A percentile compares a stretch with the other conserved stretches of the same genome.
Evolutionary conservation across 1,140 invertebrate species (phyloP).

Genomic region (Neoseiulus cucumeris): DNA sequence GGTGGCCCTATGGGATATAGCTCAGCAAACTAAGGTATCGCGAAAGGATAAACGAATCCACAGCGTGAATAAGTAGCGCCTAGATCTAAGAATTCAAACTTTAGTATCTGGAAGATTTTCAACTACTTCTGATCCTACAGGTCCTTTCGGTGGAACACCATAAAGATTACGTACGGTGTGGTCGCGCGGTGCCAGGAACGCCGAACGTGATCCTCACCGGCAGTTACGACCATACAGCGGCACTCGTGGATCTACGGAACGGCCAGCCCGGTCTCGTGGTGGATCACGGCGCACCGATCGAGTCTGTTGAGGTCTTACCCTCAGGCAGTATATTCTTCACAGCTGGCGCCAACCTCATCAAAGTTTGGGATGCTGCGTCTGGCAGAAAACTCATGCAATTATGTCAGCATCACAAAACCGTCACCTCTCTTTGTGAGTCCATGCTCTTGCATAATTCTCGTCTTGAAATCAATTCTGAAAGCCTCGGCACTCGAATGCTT

Average conservation of each 20-base stretch:
- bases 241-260: constrained; percentile 64
- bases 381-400: constrained; percentile 58
- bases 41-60: too few species aligned
- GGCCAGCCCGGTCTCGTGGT: constrained; percentile 44
- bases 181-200: constrained; percentile 15
- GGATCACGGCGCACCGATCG: constrained; percentile 72
- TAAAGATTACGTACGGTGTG: constrained; percentile 28
- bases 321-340: constrained; percentile 72
- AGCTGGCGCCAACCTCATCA: constrained; percentile 72
- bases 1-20: constrained; percentile 70
- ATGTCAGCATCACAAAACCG: constrained; percentile 75
- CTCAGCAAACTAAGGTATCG: constrained; percentile 49
- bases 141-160: neutral
- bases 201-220: constrained; percentile 33
- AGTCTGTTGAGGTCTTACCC: constrained; percentile 68
- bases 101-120: neutral
- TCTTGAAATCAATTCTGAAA: too few species aligned
- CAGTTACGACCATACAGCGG: constrained; percentile 76
- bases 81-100: too few species aligned
- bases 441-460: too few species aligned
- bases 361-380: constrained; percentile 75
- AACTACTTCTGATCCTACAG: constrained; percentile 14
- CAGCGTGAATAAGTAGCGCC: too few species aligned
- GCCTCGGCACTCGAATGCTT: too few species aligned
- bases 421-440: constrained; percentile 47